Percentiles rank a stretch among this genome's conserved stretches.
Evolutionary conservation across 2,797 vertebrate genomes (phyloP).

Genomic region (Buceros bicornis): DNA sequence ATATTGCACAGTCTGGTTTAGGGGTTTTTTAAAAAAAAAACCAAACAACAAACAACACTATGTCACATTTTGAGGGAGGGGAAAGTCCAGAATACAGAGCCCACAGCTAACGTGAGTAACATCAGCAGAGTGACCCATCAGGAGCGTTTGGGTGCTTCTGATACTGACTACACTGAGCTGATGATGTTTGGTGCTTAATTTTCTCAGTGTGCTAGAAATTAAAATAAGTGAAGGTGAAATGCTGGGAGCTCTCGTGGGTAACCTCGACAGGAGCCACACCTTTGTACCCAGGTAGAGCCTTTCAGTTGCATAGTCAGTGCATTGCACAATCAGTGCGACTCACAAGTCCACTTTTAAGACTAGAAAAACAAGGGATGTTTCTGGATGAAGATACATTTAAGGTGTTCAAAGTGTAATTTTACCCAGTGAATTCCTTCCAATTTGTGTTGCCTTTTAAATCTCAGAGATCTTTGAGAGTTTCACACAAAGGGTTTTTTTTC

Average conservation of each 20-base stretch:
- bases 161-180: neutral
- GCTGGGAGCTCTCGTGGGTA: neutral
- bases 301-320: neutral
- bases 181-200: neutral
- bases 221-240: neutral
- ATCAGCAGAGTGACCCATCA: neutral
- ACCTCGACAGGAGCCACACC: neutral
- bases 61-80: neutral
- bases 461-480: neutral
- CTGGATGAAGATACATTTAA: neutral
- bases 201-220: neutral
- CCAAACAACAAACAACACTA: accelerated
- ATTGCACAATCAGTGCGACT: neutral
- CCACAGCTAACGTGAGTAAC: accelerated
- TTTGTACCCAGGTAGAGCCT: neutral
- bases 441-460: conserved; percentile 2
- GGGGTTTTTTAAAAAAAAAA: neutral
- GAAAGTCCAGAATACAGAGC: neutral
- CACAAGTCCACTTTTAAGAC: neutral
- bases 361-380: conserved; percentile 11
- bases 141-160: neutral
- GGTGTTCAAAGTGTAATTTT: neutral
- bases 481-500: neutral
- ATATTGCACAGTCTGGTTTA: neutral
- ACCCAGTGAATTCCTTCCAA: neutral